These are phyloP conservation scores for Isaurus tuberculatus DNA, from an alignment of 92 coral and sea anemone genomes.

Conservation along the genomic window DNA sequence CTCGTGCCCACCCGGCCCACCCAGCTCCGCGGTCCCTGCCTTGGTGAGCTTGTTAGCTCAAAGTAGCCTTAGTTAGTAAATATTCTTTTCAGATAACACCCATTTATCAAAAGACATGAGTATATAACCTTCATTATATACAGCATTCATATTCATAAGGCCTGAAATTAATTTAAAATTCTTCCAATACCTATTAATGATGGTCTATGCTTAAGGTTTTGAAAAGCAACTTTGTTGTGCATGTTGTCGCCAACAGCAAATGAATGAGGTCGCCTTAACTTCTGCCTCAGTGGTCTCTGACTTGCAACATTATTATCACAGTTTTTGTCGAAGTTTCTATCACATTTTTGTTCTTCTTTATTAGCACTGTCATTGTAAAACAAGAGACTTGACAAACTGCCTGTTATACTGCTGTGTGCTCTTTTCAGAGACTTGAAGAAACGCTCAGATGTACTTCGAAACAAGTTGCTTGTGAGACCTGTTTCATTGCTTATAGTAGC, in stretches of 20 bases:
- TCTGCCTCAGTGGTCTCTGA: slow-evolving; percentile 21
- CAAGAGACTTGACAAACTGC: slow-evolving; percentile 75
- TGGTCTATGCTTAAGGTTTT: slow-evolving; percentile 25
- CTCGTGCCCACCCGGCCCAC: no score
- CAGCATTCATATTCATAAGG: background rate
- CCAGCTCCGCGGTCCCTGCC: no score
- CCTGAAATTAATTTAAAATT: background rate
- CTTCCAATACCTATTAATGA: slow-evolving; percentile 33
- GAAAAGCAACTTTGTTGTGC: slow-evolving; percentile 46
- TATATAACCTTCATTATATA: no score
- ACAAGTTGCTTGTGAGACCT: slow-evolving; percentile 58
- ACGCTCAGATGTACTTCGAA: slow-evolving; percentile 78
- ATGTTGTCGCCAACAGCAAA: slow-evolving; percentile 73
- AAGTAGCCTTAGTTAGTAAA: no score
- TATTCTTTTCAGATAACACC: no score
- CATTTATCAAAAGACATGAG: no score
- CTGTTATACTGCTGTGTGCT: slow-evolving; percentile 75
- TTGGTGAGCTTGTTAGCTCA: no score
- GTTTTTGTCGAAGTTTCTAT: slow-evolving; percentile 6
- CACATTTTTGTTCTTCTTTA: slow-evolving; percentile 5
- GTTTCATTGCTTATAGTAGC: slow-evolving; percentile 12
- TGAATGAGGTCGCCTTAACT: slow-evolving; percentile 73
- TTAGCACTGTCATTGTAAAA: slow-evolving; percentile 32
- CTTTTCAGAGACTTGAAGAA: slow-evolving; percentile 74
- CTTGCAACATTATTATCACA: background rate